A percentile compares a stretch with the other conserved stretches of the same genome.
Conservation (phyloP, 2,797 vertebrate genomes). For the Danio aesculapii region DNA sequence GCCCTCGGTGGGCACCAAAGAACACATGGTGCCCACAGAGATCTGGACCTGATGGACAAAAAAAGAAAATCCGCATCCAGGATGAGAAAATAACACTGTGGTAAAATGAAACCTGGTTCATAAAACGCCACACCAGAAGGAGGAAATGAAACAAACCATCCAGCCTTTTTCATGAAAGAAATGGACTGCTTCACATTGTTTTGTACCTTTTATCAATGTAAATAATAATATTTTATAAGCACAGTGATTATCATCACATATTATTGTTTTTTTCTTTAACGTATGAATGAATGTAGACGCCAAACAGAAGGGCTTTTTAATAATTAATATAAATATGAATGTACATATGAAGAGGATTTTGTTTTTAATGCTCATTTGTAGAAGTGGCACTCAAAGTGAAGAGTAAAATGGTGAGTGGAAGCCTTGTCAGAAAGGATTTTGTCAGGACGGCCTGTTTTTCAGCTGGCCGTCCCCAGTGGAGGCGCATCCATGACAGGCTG, state of each 20-base stretch:
- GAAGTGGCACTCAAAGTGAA: slow-evolving; percentile 14
- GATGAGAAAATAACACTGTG: background rate
- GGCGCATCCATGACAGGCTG: slow-evolving; percentile 23
- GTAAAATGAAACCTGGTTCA: background rate
- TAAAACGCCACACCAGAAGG: background rate
- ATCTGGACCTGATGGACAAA: slow-evolving; percentile 91
- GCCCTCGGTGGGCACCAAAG: slow-evolving; percentile 94
- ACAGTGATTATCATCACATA: slow-evolving; percentile 25
- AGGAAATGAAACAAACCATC: background rate
- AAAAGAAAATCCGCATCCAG: slow-evolving; percentile 6
- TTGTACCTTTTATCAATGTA: slow-evolving; percentile 38
- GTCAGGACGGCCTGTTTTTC: slow-evolving; percentile 1
- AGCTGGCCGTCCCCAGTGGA: slow-evolving; percentile 5
- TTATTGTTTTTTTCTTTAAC: background rate
- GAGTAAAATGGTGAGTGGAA: background rate
- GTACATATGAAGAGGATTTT: background rate
- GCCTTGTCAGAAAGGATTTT: slow-evolving; percentile 31
- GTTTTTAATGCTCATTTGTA: slow-evolving; percentile 14
- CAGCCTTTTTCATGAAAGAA: background rate
- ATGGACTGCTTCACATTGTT: slow-evolving; percentile 11
- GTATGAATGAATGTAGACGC: slow-evolving; percentile 8
- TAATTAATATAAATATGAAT: slow-evolving; percentile 10
- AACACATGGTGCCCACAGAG: slow-evolving; percentile 95
- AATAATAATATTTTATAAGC: slow-evolving; percentile 37
- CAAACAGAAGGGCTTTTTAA: slow-evolving; percentile 31